These are phyloP conservation scores for Limenitis camilla DNA, from an alignment of 2,888 invertebrate species.

Conservation along the genomic window DNA sequence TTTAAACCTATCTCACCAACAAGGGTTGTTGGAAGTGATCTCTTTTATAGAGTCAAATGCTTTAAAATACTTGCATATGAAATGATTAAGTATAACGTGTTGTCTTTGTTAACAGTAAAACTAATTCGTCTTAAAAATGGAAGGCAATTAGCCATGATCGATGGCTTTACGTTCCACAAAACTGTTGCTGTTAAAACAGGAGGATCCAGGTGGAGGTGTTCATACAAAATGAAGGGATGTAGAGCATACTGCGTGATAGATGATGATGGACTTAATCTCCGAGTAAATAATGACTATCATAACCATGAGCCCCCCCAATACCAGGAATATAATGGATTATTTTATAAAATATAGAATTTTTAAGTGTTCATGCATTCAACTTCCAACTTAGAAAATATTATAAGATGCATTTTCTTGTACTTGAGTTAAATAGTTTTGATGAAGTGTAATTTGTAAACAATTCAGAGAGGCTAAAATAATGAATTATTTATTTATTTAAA, in stretches of 20 bases:
- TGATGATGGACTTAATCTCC: conserved; percentile 4
- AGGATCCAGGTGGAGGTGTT: conserved; percentile 21
- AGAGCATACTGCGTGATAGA: conserved; percentile 14
- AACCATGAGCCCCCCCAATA: conserved; percentile 18
- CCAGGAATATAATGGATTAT: conserved; percentile 11
- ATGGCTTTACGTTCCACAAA: conserved; percentile 21
- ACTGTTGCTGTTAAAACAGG: conserved; percentile 12
- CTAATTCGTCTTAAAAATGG: conserved; percentile 19
- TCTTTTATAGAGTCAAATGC: too few species aligned
- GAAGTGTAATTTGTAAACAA: too few species aligned
- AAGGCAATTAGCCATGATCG: conserved; percentile 19
- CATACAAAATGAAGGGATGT: conserved; percentile 20
- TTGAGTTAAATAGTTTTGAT: too few species aligned
- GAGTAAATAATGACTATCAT: conserved; percentile 4
- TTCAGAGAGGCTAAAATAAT: too few species aligned
- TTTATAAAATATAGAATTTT: conserved; percentile 10
- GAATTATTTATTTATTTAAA: too few species aligned
- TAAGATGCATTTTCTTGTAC: not conserved
- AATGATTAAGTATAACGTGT: not conserved
- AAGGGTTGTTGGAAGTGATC: too few species aligned
- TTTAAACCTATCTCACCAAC: too few species aligned
- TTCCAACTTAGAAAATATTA: not conserved
- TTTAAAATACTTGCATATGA: too few species aligned
- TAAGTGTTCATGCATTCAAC: too few species aligned
- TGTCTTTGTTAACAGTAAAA: conserved; percentile 13